Conservation (phyloP, 2,888 invertebrate species). For the Tenthredo mesomela region DNA sequence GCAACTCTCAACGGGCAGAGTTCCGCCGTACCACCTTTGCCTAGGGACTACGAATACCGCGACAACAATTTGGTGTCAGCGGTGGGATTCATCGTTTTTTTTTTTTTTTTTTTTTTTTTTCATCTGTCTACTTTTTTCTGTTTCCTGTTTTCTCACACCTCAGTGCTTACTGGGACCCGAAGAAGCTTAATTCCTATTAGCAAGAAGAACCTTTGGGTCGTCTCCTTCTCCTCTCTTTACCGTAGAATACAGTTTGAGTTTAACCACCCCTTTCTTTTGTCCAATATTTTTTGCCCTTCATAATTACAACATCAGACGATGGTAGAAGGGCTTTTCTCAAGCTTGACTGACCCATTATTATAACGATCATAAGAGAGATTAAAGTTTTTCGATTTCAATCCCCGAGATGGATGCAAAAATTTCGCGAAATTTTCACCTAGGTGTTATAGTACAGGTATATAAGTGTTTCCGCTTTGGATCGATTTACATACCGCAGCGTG, state of each 20-base stretch:
- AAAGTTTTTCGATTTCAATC: neutral
- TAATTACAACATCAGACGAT: neutral
- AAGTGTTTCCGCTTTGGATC: constrained; percentile 39
- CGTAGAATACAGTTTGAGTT: neutral
- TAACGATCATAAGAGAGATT: neutral
- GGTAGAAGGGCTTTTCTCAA: neutral
- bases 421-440: neutral
- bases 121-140: neutral
- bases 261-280: neutral
- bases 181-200: constrained; percentile 36
- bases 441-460: neutral
- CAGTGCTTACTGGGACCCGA: neutral
- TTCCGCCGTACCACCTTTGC: constrained; percentile 32
- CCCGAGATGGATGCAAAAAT: neutral
- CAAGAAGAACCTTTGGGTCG: neutral
- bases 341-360: neutral
- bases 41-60: neutral
- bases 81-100: constrained; percentile 31
- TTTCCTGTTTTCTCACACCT: neutral
- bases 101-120: neutral
- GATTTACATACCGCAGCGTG: constrained; percentile 36
- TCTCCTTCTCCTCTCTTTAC: neutral
- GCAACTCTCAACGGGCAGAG: constrained; percentile 36
- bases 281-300: neutral
- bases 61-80: constrained; percentile 45